phyloP scores from a whole-genome alignment of 2,888 invertebrate species.

The Plebejus anna region DNA sequence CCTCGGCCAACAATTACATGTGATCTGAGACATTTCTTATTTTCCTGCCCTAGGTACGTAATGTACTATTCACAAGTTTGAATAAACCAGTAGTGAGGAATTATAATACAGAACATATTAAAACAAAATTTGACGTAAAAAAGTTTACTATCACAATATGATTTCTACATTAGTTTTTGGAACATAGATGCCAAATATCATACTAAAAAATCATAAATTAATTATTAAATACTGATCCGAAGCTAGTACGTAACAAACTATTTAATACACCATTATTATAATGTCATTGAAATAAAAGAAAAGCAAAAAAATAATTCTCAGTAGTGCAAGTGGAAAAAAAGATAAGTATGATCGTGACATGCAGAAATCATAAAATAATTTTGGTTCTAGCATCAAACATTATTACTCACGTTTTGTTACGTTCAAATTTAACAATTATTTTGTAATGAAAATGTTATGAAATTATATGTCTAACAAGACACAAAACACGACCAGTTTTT shows the following conservation, averaged over 20 bases:
- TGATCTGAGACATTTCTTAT: too few relatives aligned
- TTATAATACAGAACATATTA: conserved; percentile 27
- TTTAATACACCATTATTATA: not conserved
- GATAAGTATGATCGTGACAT: not conserved
- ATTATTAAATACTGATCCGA: conserved; percentile 57
- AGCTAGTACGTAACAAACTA: conserved; percentile 49
- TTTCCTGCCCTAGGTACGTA: too few relatives aligned
- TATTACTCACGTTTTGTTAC: not conserved
- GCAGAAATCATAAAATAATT: not conserved
- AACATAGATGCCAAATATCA: conserved; percentile 70
- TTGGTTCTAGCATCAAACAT: not conserved
- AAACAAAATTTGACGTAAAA: conserved; percentile 68
- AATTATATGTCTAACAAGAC: not conserved
- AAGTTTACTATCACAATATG: conserved; percentile 78
- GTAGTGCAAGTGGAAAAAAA: not conserved
- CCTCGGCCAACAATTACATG: too few relatives aligned
- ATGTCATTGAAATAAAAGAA: not conserved
- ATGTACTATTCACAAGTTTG: too few relatives aligned
- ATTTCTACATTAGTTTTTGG: conserved; percentile 71
- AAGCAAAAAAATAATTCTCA: not conserved
- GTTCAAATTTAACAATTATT: not conserved
- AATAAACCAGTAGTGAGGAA: too few relatives aligned
- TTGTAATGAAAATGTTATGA: not conserved
- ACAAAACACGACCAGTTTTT: not conserved
- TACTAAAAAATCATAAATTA: conserved; percentile 51